Percentiles rank a stretch among this genome's conserved stretches.
These are phyloP conservation scores for Phragmatobia fuliginosa DNA, from an alignment of 2,888 invertebrate genomes.

Conservation along the genomic window DNA sequence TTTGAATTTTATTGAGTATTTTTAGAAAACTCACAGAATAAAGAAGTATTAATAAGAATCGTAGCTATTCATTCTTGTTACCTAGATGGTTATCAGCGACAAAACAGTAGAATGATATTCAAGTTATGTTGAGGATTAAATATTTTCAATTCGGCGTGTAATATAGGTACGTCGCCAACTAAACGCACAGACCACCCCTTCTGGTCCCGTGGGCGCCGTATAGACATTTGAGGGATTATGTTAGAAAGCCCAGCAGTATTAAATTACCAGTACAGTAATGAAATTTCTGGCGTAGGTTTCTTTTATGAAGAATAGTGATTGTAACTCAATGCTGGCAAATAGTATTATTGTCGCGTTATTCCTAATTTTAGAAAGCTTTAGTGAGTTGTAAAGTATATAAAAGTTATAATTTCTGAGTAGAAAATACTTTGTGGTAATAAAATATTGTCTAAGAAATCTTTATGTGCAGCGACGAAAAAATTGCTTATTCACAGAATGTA, in stretches of 20 bases:
- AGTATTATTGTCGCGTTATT: neutral
- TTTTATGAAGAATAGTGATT: constrained; percentile 2
- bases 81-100: neutral
- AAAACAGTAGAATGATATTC: constrained; percentile 3
- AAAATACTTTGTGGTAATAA: neutral
- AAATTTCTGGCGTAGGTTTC: constrained; percentile 15
- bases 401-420: neutral
- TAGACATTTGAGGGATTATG: constrained; percentile 23
- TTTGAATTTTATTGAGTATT: neutral
- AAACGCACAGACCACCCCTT: constrained; percentile 12
- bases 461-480: neutral
- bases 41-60: constrained; percentile 6
- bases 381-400: neutral
- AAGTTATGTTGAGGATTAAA: constrained; percentile 18
- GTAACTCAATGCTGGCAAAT: neutral
- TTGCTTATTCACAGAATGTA: neutral
- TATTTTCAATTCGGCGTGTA: constrained; percentile 18
- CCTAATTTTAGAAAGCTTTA: neutral
- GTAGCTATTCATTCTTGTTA: neutral
- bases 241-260: constrained; percentile 18
- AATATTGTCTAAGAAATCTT: neutral
- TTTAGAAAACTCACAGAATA: neutral
- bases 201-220: constrained; percentile 19
- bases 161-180: constrained; percentile 10
- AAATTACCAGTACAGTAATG: constrained; percentile 19